Evolutionary conservation across 1,140 invertebrate genomes (phyloP), one percentile per base, ranked within the genome.

Genomic region (Homarus americanus): DNA sequence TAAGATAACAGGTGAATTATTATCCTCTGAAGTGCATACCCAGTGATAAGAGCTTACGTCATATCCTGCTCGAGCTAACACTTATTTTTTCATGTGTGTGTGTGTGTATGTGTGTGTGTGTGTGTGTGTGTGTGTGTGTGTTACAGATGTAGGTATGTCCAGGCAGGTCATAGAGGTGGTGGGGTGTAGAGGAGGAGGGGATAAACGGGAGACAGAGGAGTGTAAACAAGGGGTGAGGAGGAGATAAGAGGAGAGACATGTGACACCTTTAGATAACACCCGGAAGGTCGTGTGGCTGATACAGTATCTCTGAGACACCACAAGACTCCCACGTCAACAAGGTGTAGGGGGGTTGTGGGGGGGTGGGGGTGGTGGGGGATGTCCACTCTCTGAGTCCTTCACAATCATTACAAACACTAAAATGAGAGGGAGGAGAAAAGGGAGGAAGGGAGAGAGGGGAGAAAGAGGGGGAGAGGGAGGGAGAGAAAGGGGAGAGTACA

Each of bases 61-160:
- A 20, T 36, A 76, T 24, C 28, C 32, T 34, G 41, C 15, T 3
- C 76, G 40, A 79, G 5, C 5, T n/a, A 28, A 44, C 28, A 17
- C 4, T 36, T 40, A 44, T 41, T 28, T n/a, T 5, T 10, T 78
- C 1, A 9, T 34, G 32, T 72, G 32, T 72, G 2, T 72, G 1
- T 72, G 66, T 10, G 66, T 72, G 0, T 24, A 34, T 72, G 2
- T 72, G 38, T 79, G 76, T 79, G 76, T 79, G 76, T 79, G 40
- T 79, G 40, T 79, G 76, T 79, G 36, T 79, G 36, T 79, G 76
- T 38, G 32, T 40, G 32, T 79, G 76, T 40, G 36, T 38, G 36
- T 79, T 15, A 7, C 44, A 49, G 44, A 4, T 49, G 44, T 49
- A n/a, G n/a, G n/a, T n/a, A n/a, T n/a, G n/a, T n/a, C n/a, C n/a